phyloP scores from a whole-genome alignment of 53 echinoderm and acorn worm genomes.

The Hippasteria phrygiana region DNA sequence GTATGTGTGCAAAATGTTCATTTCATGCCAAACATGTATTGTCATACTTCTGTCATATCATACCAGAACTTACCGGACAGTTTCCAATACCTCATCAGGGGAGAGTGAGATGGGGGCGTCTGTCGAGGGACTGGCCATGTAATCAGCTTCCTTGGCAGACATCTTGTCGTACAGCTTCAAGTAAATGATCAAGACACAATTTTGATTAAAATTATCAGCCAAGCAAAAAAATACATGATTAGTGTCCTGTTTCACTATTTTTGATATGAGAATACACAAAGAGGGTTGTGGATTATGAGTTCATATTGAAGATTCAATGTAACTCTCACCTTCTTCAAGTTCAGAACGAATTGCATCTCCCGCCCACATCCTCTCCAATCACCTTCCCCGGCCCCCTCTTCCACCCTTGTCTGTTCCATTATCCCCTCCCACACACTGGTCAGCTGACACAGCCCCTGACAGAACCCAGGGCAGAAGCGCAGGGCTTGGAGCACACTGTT shows the following conservation, averaged over 20 bases:
- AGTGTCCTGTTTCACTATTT: too few relatives aligned
- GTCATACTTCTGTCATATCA: background rate
- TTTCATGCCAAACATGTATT: background rate
- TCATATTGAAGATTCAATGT: too few relatives aligned
- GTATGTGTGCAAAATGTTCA: too few relatives aligned
- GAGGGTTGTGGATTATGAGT: too few relatives aligned
- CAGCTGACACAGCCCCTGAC: constrained; percentile 65
- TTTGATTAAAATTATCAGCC: background rate
- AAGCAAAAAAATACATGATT: too few relatives aligned
- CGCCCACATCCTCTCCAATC: constrained; percentile 13
- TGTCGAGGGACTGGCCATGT: constrained; percentile 43
- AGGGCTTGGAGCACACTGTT: constrained; percentile 98
- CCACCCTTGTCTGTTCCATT: constrained; percentile 6
- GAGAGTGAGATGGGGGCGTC: constrained; percentile 77
- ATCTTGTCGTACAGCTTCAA: constrained; percentile 80
- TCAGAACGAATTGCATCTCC: constrained; percentile 71
- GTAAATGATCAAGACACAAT: background rate
- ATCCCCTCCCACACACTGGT: constrained; percentile 53
- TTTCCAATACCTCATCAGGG: constrained; percentile 84
- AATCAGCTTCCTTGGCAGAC: constrained; percentile 80
- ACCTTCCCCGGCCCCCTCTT: constrained; percentile 37
- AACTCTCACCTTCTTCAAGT: constrained; percentile 85
- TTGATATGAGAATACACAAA: too few relatives aligned
- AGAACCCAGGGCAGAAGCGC: constrained; percentile 90
- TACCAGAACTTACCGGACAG: constrained; percentile 73